Evolutionary conservation across 2,797 vertebrate species (phyloP), one percentile per base, ranked within the genome.

Genomic region (Vespertilio murinus): DNA sequence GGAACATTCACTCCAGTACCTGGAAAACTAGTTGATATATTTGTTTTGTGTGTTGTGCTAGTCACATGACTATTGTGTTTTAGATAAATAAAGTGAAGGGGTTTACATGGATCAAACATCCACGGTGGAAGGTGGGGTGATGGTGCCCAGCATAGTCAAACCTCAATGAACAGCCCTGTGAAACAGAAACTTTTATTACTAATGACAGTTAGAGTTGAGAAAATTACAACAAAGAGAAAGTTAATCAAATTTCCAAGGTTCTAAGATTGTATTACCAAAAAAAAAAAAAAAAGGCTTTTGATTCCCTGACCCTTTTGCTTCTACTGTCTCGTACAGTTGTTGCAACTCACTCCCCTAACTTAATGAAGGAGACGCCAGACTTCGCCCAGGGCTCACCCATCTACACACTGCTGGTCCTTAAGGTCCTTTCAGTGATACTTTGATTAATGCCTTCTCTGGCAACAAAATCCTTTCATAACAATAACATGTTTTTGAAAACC

Each of bases 391-490:
- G 35, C 22, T 40, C 59, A 12, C 17, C 59, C 69, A 9, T 78
- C n/a, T 40, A 47, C 52, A 80, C 3, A 47, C 18, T 59, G 38
- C 56, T 40, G 35, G 10, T 47, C 77, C 77, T 47, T 7, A 45
- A 47, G 10, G 23, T 77, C 65, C n/a, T 70, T 77, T 30, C 8
- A 4, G 67, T 42, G 64, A 28, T 59, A n/a, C 22, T 81, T 90
- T 74, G 56, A 70, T 83, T 90, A 79, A 74, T 90, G 56, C 73
- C 81, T 64, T 80, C 28, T 80, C 80, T 54, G 67, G 70, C 23
- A 82, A 42, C 52, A 82, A 90, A 87, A 79, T 79, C 67, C 49
- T 91, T 94, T 95, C 74, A 67, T 74, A 73, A 87, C 47, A 80
- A 89, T 91, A 81, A 35, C 78, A 52, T 64, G 22, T 52, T 95